Percentiles rank a stretch among this genome's conserved stretches.
These are phyloP conservation scores for Drosophila ochracea DNA, from an alignment of 2,888 invertebrate genomes.

Conservation along the genomic window DNA sequence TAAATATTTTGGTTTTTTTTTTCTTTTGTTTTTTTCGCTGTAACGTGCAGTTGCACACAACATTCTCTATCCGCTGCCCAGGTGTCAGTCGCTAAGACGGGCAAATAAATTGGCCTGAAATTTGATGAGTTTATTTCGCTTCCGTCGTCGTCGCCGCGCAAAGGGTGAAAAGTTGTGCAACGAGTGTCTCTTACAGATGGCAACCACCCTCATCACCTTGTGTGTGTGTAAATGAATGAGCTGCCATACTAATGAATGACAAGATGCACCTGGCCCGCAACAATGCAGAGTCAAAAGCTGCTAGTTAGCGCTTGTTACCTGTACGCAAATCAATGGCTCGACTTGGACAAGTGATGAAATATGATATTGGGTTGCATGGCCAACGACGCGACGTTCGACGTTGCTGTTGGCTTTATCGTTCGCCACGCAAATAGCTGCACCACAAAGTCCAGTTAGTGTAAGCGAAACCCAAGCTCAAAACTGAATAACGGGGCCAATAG, in stretches of 20 bases:
- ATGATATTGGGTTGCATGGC: conserved; percentile 59
- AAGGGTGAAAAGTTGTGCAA: conserved; percentile 51
- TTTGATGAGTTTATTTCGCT: conserved; percentile 63
- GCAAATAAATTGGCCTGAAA: conserved; percentile 67
- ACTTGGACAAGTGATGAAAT: conserved; percentile 61
- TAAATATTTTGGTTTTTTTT: no score
- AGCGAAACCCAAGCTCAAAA: conserved; percentile 37
- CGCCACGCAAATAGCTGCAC: conserved; percentile 30
- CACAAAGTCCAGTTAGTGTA: conserved; percentile 61
- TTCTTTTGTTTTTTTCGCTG: not conserved
- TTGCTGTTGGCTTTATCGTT: conserved; percentile 16
- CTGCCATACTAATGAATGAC: conserved; percentile 72
- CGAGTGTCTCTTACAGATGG: conserved; percentile 13
- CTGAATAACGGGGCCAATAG: conserved; percentile 52
- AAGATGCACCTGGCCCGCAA: conserved; percentile 34
- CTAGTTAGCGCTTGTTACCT: conserved; percentile 49
- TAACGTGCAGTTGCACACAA: not conserved
- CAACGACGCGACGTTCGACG: conserved; percentile 20
- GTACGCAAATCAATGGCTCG: conserved; percentile 48
- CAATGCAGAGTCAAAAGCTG: conserved; percentile 13
- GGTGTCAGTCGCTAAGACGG: conserved; percentile 27
- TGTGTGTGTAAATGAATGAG: conserved; percentile 60
- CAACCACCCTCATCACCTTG: not conserved
- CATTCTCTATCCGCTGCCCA: not conserved
- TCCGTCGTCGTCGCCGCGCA: conserved; percentile 38